Percentiles rank a stretch among this genome's conserved stretches.
phyloP scores from a whole-genome alignment of 2,888 invertebrate species.

The Calephelis perditalis region DNA sequence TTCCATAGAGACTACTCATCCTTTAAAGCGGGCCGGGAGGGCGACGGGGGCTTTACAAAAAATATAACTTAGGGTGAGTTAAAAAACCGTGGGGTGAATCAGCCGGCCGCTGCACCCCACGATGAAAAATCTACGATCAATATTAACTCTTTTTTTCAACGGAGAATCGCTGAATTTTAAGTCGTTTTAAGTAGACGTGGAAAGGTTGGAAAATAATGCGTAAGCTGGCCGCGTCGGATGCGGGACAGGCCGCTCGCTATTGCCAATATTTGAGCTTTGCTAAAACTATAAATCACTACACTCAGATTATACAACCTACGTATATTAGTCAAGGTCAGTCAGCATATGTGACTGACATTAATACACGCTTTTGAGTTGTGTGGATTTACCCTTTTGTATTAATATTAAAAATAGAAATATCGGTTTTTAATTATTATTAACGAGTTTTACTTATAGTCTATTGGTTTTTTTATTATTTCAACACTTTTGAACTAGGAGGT shows the following conservation, averaged over 20 bases:
- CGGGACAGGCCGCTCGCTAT: conserved; percentile 24
- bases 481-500: too few species aligned
- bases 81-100: conserved; percentile 79
- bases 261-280: conserved; percentile 42
- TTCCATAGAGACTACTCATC: conserved; percentile 79
- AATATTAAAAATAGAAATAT: neutral
- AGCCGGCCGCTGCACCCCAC: conserved; percentile 79
- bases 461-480: too few species aligned
- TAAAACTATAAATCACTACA: conserved; percentile 50
- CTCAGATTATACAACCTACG: conserved; percentile 38
- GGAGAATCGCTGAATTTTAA: conserved; percentile 73
- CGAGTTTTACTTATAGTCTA: too few species aligned
- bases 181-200: conserved; percentile 54
- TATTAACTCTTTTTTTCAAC: conserved; percentile 79
- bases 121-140: conserved; percentile 78
- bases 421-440: too few species aligned
- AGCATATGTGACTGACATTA: conserved; percentile 55
- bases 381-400: conserved; percentile 18
- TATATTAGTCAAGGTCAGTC: conserved; percentile 63
- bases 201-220: conserved; percentile 29
- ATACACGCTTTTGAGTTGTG: conserved; percentile 24
- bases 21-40: conserved; percentile 74
- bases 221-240: conserved; percentile 35
- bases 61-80: conserved; percentile 79
- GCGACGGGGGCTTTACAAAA: conserved; percentile 67